Evolutionary conservation across 2,888 invertebrate genomes (phyloP), one percentile per base, ranked within the genome.

Genomic region (Chelonus formosanus): DNA sequence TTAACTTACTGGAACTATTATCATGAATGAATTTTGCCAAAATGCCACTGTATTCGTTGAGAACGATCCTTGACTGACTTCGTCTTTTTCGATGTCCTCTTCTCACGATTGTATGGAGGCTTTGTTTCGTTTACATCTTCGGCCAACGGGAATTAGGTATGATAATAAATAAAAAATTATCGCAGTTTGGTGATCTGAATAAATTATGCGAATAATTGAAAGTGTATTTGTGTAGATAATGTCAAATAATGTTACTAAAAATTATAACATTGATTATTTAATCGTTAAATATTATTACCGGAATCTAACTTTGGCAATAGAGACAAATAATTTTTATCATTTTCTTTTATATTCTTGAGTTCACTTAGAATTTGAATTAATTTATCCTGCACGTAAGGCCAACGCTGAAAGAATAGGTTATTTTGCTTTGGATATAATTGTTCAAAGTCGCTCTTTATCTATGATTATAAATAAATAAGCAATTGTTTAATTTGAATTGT

Each of bases 371-470:
- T 4, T 1, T n/a, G 20, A 48, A 48, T 48, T 5, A 48, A 48
- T 48, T 2, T 48, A 20, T n/a, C 20, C 20, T n/a, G n/a, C 0
- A 48, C 47, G n/a, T 20, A 48, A 5, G 10, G 47, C 4, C n/a
- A 48, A 48, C 47, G 20, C 3, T 48, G n/a, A 8, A 5, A 3
- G 20, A 48, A 48, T 5, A 48, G n/a, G 20, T 10, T 5, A 48
- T n/a, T 20, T 5, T 48, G 47, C 3, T 20, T 20, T 3, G 47
- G 20, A n/a, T 48, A n/a, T 48, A 48, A 48, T 48, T 5, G 10
- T n/a, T 48, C 47, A 48, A 48, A 48, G 20, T 48, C 47, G 20
- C 47, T 48, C 20, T n/a, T 48, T 20, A 48, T 48, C 47, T 20
- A 8, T 2, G 20, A 48, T 48, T 48, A n/a, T 3, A 48, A 48